These are phyloP conservation scores for Carcina quercana DNA, from an alignment of 2,888 invertebrate genomes.

Conservation along the genomic window DNA sequence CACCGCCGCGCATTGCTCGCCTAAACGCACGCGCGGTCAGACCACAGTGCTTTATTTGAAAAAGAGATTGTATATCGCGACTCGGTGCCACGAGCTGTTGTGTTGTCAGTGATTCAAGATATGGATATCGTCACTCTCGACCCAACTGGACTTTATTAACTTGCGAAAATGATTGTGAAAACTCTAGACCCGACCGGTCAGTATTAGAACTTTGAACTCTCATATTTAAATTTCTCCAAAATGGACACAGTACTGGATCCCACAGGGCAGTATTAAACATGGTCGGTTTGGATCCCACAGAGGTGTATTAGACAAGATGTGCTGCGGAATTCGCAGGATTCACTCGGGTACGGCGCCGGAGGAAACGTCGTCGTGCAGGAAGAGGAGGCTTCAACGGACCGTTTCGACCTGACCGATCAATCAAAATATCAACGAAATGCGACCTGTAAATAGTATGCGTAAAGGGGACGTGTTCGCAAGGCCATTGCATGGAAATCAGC, in stretches of 20 bases:
- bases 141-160: slow-evolving; percentile 62
- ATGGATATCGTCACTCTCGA: slow-evolving; percentile 65
- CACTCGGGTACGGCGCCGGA: slow-evolving; percentile 57
- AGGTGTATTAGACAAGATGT: slow-evolving; percentile 65
- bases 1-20: slow-evolving; percentile 53
- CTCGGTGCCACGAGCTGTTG: slow-evolving; percentile 42
- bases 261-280: slow-evolving; percentile 57
- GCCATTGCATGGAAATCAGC: slow-evolving; percentile 65
- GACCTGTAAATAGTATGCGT: slow-evolving; percentile 56
- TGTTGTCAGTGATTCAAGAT: slow-evolving; percentile 47
- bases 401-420: slow-evolving; percentile 30
- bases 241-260: slow-evolving; percentile 54
- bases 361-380: slow-evolving; percentile 66
- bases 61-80: slow-evolving; percentile 26
- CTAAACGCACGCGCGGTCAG: slow-evolving; percentile 44
- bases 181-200: slow-evolving; percentile 63
- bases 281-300: slow-evolving; percentile 63
- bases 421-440: slow-evolving; percentile 38
- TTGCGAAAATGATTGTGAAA: slow-evolving; percentile 41
- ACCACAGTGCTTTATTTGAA: slow-evolving; percentile 37
- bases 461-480: slow-evolving; percentile 51
- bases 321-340: slow-evolving; percentile 63
- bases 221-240: slow-evolving; percentile 34
- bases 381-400: slow-evolving; percentile 46
- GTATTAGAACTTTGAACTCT: slow-evolving; percentile 28